Conservation (phyloP, 1,140 invertebrate species). For the Cephus cinctus region DNA sequence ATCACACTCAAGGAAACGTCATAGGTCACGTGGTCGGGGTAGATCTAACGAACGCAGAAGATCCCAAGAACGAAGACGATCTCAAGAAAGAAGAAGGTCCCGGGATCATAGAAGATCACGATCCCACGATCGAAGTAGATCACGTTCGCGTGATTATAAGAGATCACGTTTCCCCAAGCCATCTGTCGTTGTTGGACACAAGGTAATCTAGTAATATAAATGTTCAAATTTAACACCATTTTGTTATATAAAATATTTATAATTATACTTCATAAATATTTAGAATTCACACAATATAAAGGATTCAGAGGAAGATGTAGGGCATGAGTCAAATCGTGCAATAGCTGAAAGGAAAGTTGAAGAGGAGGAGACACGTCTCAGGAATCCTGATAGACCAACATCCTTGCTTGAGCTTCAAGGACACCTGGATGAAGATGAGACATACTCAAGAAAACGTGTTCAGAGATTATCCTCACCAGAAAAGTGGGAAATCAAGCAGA, state of each 20-base stretch:
- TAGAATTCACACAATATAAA: conserved; percentile 92
- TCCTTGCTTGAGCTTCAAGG: conserved; percentile 70
- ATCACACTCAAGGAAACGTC: conserved; percentile 22
- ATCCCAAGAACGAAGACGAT: conserved; percentile 29
- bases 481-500: conserved; percentile 82
- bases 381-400: conserved; percentile 86
- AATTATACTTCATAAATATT: not conserved
- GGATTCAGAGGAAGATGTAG: conserved; percentile 95
- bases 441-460: conserved; percentile 75
- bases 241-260: not conserved
- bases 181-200: conserved; percentile 87
- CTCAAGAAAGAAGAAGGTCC: conserved; percentile 36
- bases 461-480: conserved; percentile 96
- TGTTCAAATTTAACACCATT: too few species aligned
- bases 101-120: conserved; percentile 50
- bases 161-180: conserved; percentile 16
- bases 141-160: conserved; percentile 24
- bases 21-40: conserved; percentile 32
- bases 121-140: conserved; percentile 21
- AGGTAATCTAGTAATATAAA: conserved; percentile 54
- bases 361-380: conserved; percentile 68
- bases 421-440: conserved; percentile 74
- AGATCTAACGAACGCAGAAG: conserved; percentile 37
- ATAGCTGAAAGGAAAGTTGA: conserved; percentile 40
- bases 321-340: conserved; percentile 90